phyloP scores from a whole-genome alignment of 2,113 vertebrate genomes.

The Myiagra hebetior region DNA sequence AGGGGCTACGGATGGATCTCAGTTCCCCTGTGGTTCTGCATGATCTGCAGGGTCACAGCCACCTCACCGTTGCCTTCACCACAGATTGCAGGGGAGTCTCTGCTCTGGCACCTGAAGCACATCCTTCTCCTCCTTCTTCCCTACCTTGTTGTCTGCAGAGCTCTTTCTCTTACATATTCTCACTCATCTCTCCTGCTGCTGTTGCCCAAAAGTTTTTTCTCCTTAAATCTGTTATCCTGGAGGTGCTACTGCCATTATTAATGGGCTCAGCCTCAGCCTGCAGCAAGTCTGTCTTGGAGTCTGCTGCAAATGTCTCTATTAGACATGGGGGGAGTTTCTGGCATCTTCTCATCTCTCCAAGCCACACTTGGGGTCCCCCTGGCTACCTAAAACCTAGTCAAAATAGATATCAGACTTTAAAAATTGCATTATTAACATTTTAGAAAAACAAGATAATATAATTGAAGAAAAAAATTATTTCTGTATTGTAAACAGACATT shows the following conservation, averaged over 20 bases:
- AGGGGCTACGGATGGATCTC: neutral
- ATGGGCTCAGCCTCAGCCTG: rapidly evolving
- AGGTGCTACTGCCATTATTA: rapidly evolving
- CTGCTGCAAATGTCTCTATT: neutral
- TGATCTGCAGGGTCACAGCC: rapidly evolving
- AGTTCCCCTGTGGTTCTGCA: rapidly evolving
- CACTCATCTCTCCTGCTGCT: neutral
- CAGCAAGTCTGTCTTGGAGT: rapidly evolving
- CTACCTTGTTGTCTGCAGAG: neutral
- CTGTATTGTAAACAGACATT: neutral
- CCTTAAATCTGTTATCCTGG: neutral
- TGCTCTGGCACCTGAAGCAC: rapidly evolving
- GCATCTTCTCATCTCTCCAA: neutral
- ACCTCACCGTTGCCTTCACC: too few relatives aligned
- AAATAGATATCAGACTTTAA: neutral
- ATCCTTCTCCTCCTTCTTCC: neutral
- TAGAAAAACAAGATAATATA: neutral
- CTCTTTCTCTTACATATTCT: neutral
- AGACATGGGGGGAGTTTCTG: neutral
- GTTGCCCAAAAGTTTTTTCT: neutral
- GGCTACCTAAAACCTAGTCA: neutral
- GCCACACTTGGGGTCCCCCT: rapidly evolving
- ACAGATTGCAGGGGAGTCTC: rapidly evolving
- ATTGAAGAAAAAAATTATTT: neutral
- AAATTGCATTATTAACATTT: neutral